phyloP scores from a whole-genome alignment of 2,113 vertebrate genomes.

The Serinus canaria region DNA sequence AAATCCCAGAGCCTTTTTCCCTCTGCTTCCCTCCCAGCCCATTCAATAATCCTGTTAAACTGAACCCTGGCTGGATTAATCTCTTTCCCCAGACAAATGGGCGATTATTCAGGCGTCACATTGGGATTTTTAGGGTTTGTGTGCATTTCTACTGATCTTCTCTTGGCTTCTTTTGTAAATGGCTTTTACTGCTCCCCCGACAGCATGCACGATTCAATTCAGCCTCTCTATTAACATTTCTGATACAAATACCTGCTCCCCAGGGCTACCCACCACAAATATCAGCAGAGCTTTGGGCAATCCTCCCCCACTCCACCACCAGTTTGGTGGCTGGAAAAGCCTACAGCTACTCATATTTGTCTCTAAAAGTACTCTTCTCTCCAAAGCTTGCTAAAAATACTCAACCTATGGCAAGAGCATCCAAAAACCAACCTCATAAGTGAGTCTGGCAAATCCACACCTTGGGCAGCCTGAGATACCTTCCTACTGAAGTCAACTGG shows the following conservation, averaged over 20 bases:
- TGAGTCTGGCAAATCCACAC: neutral
- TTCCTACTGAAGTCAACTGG: neutral
- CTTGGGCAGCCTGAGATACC: neutral
- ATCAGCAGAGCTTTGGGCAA: neutral
- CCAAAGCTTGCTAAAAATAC: neutral
- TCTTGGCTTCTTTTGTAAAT: constrained; percentile 56
- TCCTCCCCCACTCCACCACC: neutral
- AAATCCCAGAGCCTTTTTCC: constrained; percentile 4
- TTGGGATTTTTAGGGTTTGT: constrained; percentile 67
- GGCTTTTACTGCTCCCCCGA: constrained; percentile 54
- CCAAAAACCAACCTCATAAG: neutral
- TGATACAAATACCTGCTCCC: constrained; percentile 60
- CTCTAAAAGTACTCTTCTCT: neutral
- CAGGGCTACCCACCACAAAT: constrained; percentile 22
- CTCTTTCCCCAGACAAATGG: constrained; percentile 59
- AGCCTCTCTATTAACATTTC: constrained; percentile 39
- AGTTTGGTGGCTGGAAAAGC: neutral
- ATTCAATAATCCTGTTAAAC: constrained; percentile 58
- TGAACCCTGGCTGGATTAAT: constrained; percentile 58
- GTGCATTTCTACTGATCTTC: constrained; percentile 46
- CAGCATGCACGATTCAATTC: neutral
- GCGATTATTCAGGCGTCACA: constrained; percentile 50
- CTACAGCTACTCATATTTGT: neutral
- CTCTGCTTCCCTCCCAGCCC: neutral
- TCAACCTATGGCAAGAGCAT: neutral